Base-by-base conservation (phyloP, 2,888 invertebrate species). In the Eilema depressum region DNA sequence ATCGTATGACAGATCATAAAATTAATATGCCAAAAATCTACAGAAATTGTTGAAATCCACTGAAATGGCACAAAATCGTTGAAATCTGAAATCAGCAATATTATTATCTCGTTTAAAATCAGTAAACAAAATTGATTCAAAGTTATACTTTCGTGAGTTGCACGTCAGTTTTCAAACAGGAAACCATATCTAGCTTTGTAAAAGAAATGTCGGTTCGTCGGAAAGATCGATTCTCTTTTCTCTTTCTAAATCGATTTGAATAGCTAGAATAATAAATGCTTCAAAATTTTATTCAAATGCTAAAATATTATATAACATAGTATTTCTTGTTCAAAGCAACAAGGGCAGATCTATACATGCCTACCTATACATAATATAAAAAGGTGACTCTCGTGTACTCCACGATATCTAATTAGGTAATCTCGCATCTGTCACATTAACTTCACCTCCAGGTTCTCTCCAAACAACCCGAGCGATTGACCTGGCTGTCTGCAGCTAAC, bases 391-490 rank as follows among this genome's bases (percentile, higher is more conserved):
- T 65, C 30, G 59, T 53, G 14, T 28, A 73, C 62, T 61, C 56
- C 59, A 64, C 69, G 68, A 74, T 71, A 53, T 79, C 65, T 78
- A 67, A 75, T 78, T 76, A 79, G 30, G 57, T 26, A 63, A 63
- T 73, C 68, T 70, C 26, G 62, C 64, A 26, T 33, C 66, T 33
- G 65, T 66, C 67, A 65, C 67, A 79, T 81, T 75, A 83, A 83
- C 74, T 68, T 79, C 33, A 74, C 66, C 74, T 70, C 63, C 66
- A 79, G 72, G 67, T 81, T 76, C 60, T 56, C 68, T 75, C 68
- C 72, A 75, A 77, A 77, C 73, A 73, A 74, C 74, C 74, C 66
- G 68, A 77, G 79, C 78, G 71, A 76, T 74, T 78, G 79, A 76
- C 70, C 73, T 74, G 61, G 63, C 65, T 65, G 63, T 71, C 69